Percentiles rank a stretch among this genome's conserved stretches.
Conservation (phyloP, 2,113 vertebrate species). For the Cebus imitator region DNA sequence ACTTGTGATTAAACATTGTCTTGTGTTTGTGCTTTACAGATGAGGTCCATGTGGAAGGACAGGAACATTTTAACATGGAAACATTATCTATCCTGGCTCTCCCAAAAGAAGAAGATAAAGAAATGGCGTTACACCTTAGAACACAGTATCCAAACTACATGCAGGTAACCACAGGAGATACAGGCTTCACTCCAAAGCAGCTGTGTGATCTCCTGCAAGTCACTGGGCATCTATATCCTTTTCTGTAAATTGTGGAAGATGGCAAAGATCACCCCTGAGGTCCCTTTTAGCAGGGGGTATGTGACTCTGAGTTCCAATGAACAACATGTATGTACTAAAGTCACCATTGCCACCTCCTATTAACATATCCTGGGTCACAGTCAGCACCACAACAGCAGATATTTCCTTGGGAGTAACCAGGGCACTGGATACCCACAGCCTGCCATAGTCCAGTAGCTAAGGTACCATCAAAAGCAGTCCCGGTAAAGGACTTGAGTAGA, state of each 20-base stretch:
- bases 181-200: neutral
- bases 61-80: constrained; percentile 82
- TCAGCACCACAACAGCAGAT: neutral
- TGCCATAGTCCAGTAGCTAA: neutral
- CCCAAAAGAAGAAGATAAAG: constrained; percentile 76
- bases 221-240: neutral
- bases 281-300: neutral
- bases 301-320: neutral
- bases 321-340: neutral
- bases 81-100: constrained; percentile 71
- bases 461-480: neutral
- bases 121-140: constrained; percentile 70
- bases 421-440: neutral
- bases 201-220: neutral
- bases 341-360: neutral
- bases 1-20: neutral
- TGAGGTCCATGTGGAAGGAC: constrained; percentile 77
- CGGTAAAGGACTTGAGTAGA: neutral
- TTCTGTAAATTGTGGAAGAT: neutral
- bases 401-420: neutral
- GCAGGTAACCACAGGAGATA: constrained; percentile 58
- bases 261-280: neutral
- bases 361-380: neutral
- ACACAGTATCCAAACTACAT: constrained; percentile 64
- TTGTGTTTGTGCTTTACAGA: constrained; percentile 45